Conservation (phyloP, 2,113 vertebrate genomes). For the Scolopax mira region DNA sequence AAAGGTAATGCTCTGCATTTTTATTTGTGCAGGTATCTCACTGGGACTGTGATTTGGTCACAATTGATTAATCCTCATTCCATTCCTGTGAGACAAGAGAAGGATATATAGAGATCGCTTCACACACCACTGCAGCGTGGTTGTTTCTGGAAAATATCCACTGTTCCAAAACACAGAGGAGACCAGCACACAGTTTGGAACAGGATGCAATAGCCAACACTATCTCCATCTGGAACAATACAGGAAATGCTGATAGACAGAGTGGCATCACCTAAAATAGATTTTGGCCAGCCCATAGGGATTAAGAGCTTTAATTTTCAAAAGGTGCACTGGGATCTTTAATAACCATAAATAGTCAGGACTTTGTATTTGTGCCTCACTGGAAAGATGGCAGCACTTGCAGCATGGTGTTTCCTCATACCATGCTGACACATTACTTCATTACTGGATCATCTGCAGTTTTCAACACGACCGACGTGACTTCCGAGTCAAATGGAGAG, state of each 20-base stretch:
- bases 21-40: not conserved
- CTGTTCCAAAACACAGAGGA: slow-evolving; percentile 12
- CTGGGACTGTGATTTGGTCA: not conserved
- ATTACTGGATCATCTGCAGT: not conserved
- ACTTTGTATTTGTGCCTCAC: not conserved
- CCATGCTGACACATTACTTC: not conserved
- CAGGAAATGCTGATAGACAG: slow-evolving; percentile 20
- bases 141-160: slow-evolving; percentile 35
- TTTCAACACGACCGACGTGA: not conserved
- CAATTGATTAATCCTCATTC: slow-evolving; percentile 33
- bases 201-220: not conserved
- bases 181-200: not conserved
- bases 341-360: slow-evolving; percentile 55
- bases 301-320: slow-evolving; percentile 46
- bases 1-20: not conserved
- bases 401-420: not conserved
- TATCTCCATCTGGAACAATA: slow-evolving; percentile 31
- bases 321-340: not conserved
- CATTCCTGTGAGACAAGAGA: slow-evolving; percentile 14
- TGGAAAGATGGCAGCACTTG: not conserved
- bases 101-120: not conserved
- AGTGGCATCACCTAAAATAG: slow-evolving; percentile 43
- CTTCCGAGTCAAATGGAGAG: not conserved
- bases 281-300: not conserved
- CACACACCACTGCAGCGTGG: not conserved